These are phyloP conservation scores for Rousettus leschenaultii DNA, from an alignment of 2,113 vertebrate genomes.

Conservation along the genomic window DNA sequence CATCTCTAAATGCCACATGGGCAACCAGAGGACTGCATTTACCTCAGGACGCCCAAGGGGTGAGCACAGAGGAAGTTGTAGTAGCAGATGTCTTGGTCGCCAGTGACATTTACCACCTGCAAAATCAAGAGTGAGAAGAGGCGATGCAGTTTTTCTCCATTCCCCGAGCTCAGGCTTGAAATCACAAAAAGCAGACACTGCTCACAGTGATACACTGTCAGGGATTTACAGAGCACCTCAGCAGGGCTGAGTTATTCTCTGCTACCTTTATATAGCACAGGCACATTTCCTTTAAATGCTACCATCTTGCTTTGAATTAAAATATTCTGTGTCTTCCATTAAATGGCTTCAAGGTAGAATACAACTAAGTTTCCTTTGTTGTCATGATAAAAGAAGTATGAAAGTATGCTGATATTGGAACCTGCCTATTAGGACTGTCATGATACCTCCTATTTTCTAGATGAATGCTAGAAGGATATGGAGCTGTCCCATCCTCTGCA, in stretches of 20 bases:
- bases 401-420: not conserved
- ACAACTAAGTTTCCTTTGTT: not conserved
- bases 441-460: not conserved
- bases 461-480: not conserved
- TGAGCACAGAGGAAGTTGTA: slow-evolving; percentile 89
- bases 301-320: not conserved
- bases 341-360: not conserved
- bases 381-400: not conserved
- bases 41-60: slow-evolving; percentile 86
- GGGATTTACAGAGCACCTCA: not conserved
- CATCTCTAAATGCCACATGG: not conserved
- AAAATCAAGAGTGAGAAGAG: slow-evolving; percentile 29
- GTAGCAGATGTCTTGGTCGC: slow-evolving; percentile 90
- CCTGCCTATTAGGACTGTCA: not conserved
- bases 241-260: not conserved
- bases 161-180: not conserved
- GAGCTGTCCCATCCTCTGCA: not conserved
- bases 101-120: slow-evolving; percentile 87
- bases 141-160: not conserved
- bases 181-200: not conserved
- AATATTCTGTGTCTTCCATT: not conserved
- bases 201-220: rapidly evolving
- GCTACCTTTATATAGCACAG: not conserved
- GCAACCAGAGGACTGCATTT: slow-evolving; percentile 10
- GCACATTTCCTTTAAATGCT: not conserved